Base-by-base conservation (phyloP, 2,888 invertebrate species). In the Drosophila parthenogenetica region DNA sequence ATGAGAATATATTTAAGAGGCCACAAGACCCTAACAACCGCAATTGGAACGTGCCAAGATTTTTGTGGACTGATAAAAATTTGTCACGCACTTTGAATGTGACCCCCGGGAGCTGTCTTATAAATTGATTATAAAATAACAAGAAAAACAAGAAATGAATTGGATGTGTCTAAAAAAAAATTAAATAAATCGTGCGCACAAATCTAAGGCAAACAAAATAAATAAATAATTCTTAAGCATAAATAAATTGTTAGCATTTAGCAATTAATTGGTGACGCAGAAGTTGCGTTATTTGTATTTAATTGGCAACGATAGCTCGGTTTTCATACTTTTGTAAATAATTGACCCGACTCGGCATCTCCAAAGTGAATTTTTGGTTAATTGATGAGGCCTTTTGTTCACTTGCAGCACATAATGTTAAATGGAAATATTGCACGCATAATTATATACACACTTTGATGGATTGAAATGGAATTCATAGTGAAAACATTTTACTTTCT, bases 41-140 rank as follows among this genome's bases (percentile, higher is more conserved):
- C 64, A 64, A 17, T 42, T 57, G 58, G 11, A 64, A 73, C 69
- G 74, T 58, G 69, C 45, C 53, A 35, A 43, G 54, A 64, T 65
- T 65, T 59, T 58, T 60, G 48, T 22, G 39, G 2, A 10, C 32
- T 50, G 65, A 77, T 77, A 59, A 69, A 45, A 70, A 66, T 68
- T 61, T 57, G 77, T 81, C 86, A 82, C 77, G 77, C 71, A 48
- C 51, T 69, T 50, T 16, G 37, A 71, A 79, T 72, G 58, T 40
- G 25, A 51, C 57, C 67, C 61, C 8, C 10, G 58, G 62, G 66
- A 25, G 58, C 40, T 55, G 2, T 11, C 43, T 16, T 22, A 22
- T 29, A 71, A 77, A 85, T 81, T 77, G 74, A 82, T 74, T 77
- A 69, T 50, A 59, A 67, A 62, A 40, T 39, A 46, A 61, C 8